Base-by-base conservation (phyloP, 2,113 vertebrate species). In the Aegotheles bennettii region DNA sequence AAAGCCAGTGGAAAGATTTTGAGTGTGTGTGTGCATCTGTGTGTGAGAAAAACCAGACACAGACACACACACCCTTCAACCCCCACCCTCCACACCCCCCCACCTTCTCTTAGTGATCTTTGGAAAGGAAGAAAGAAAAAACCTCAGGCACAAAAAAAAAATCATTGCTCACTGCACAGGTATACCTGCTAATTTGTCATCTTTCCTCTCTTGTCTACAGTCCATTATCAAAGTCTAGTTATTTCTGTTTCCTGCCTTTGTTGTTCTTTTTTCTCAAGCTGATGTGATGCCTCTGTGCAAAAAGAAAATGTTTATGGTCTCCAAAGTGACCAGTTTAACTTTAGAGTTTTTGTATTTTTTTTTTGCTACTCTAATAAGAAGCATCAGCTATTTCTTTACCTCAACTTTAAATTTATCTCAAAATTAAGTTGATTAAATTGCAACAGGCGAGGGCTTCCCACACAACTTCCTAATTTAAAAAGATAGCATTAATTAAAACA, bases 141-240 rank as follows among this genome's bases (percentile, higher is more conserved):
- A 88, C 19, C 67, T 93, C 82, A 88, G 75, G 77, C 94, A 86
- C 53, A 78, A 64, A 74, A 90, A 89, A 93, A 51, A 60, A 74
- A 77, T 67, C 24, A 36, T 80, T 90, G 70, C 15, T 86, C 35
- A 21, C 67, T 78, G 83, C 90, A 92, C 56, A 95, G 43, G 9
- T 92, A 33, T 60, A 86, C 29, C 51, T 89, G 86, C 80, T 80
- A 20, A 61, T 92, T 85, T 90, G 45, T 57, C 42, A 40, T 15
- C 40, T 73, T 86, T 84, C 56, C 25, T 61, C 26, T 90, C 50
- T 54, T 63, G 40, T 60, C 71, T 80, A 43, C 74, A 74, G 56
- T 67, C 80, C 33, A 56, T 61, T 80, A 69, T 18, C 31, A 53
- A 89, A 19, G 21, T 48, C 38, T 70, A 56, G 47, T n/a, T 81